phyloP scores from a whole-genome alignment of 2,797 vertebrate genomes.

The Erithacus rubecula region DNA sequence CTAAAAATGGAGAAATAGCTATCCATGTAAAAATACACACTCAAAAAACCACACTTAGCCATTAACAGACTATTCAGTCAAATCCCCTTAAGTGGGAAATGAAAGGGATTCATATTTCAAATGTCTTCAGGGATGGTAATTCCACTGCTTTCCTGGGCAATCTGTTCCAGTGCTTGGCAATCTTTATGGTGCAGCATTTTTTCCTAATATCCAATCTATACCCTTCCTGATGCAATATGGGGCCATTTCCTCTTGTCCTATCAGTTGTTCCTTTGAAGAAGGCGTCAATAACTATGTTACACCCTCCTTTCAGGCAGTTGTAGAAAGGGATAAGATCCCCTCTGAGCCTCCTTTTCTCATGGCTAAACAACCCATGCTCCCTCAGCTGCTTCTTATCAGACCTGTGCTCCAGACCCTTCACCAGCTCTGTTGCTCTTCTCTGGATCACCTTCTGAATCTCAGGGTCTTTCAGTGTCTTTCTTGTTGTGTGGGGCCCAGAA shows the following conservation, averaged over 20 bases:
- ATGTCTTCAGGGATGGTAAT: not conserved
- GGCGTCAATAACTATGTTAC: rapidly evolving
- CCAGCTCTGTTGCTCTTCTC: not conserved
- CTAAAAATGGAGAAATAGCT: not conserved
- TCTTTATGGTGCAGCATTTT: not conserved
- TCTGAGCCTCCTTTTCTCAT: not conserved
- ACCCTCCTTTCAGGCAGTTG: not conserved
- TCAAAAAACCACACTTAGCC: not conserved
- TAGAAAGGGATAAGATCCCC: rapidly evolving
- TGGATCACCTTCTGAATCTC: not conserved
- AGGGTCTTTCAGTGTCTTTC: not conserved
- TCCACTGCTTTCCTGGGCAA: not conserved
- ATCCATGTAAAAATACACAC: not conserved
- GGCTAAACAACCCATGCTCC: rapidly evolving
- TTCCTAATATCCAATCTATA: not conserved
- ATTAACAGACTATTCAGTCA: not conserved
- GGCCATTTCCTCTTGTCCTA: not conserved
- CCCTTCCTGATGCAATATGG: not conserved
- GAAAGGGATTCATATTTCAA: not conserved
- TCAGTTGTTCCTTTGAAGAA: not conserved
- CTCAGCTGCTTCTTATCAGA: not conserved
- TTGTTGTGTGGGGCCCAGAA: not conserved
- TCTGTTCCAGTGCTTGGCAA: not conserved
- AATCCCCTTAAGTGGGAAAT: not conserved
- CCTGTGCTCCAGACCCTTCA: not conserved